These are phyloP conservation scores for Stichodactyla mertensii DNA, from an alignment of 64 coral and sea anemone genomes.

Conservation along the genomic window DNA sequence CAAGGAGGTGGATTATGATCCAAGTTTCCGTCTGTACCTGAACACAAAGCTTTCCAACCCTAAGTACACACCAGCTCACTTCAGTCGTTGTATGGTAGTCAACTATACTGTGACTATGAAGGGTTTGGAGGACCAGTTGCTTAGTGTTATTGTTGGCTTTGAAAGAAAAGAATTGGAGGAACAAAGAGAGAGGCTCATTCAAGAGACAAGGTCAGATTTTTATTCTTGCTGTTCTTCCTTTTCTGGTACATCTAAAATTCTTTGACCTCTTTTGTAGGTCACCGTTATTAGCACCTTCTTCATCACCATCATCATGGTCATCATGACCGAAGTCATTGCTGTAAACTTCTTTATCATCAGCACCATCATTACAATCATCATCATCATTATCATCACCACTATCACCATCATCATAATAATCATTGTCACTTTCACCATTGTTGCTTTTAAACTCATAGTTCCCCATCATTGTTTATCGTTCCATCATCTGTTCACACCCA, in stretches of 20 bases:
- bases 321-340: not conserved
- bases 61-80: conserved; percentile 91
- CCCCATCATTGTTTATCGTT: not conserved
- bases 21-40: conserved; percentile 91
- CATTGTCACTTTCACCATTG: not conserved
- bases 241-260: not conserved
- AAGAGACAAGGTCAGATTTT: conserved; percentile 79
- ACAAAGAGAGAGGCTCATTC: conserved; percentile 94
- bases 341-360: not conserved
- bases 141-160: conserved; percentile 95
- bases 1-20: conserved; percentile 97
- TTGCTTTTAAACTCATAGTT: not conserved
- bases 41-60: conserved; percentile 98
- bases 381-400: not conserved
- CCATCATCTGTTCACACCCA: not conserved
- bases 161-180: conserved; percentile 98
- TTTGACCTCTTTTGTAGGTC: not conserved
- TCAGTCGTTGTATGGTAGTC: conserved; percentile 91
- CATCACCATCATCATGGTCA: not conserved
- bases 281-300: not conserved
- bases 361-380: not conserved
- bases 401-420: not conserved
- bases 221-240: not conserved
- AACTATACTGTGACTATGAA: conserved; percentile 96
- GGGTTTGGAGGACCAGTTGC: conserved; percentile 83